Evolutionary conservation across 2,888 invertebrate genomes (phyloP), one percentile per base, ranked within the genome.

Genomic region (Stegophylla sp.): DNA sequence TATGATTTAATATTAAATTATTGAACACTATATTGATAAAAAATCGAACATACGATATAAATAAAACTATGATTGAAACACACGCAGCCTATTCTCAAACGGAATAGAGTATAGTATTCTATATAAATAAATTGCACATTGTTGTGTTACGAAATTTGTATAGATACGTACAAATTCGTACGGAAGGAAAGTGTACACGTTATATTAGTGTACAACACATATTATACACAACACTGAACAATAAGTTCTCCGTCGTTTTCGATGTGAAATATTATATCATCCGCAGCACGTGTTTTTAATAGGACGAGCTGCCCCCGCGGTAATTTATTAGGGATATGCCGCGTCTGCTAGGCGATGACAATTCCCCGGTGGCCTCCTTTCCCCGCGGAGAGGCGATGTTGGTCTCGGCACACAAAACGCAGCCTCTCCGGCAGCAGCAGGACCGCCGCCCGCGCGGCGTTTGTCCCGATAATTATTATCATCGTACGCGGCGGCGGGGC

Each of bases 271-370:
- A 77, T 77, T 69, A 77, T 69, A 69, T 34, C 15, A 69, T 34
- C 15, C 23, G 59, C 76, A 66, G 69, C 69, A 71, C 69, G 79
- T 79, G 69, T 79, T 79, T 79, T 71, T 71, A 71, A 79, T 79
- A 79, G 79, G 79, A 61, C 61, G 23, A 51, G 71, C 77, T n/a
- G n/a, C n/a, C 77, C n/a, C 79, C 79, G 61, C 12, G 23, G 48
- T 79, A 79, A 79, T 79, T 79, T 79, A 79, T 79, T 79, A 79
- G 79, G 79, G 79, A 79, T 71, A 79, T 71, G 79, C 71, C 28
- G 45, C 28, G 79, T 79, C 79, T 79, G n/a, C n/a, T n/a, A 79
- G 79, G 79, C 79, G 79, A 79, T 79, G 79, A 79, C 77, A 77
- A 77, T 79, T 79, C 79, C 77, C 79, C 69, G 79, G 79, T 79